phyloP scores from a whole-genome alignment of 2,888 invertebrate species.

The Megaustenia siamemsis region DNA sequence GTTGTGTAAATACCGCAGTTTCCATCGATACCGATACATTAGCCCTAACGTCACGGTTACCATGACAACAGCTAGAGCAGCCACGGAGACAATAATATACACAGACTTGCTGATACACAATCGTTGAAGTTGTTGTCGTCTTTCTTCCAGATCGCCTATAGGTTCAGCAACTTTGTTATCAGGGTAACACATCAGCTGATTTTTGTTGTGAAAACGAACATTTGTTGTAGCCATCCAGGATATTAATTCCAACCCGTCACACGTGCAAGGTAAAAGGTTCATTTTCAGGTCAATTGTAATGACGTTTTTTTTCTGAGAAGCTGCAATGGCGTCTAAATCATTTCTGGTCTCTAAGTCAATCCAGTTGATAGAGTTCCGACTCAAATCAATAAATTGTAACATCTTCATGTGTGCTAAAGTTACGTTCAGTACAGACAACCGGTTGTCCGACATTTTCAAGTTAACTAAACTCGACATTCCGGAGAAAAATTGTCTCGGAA shows the following conservation, averaged over 20 bases:
- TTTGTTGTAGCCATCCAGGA: constrained; percentile 35
- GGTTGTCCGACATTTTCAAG: constrained; percentile 16
- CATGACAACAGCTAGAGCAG: neutral
- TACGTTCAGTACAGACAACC: neutral
- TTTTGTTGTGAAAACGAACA: neutral
- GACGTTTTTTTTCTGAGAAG: too few relatives aligned
- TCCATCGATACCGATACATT: constrained; percentile 39
- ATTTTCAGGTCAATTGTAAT: constrained; percentile 4
- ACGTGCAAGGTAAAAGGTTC: constrained; percentile 39
- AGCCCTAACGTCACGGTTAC: neutral
- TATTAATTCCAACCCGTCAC: constrained; percentile 25
- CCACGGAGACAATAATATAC: constrained; percentile 8
- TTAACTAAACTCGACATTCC: constrained; percentile 9
- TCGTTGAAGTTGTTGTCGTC: neutral
- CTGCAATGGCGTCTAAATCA: constrained; percentile 10
- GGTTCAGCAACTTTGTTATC: neutral
- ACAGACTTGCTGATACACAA: constrained; percentile 4
- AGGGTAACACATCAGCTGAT: neutral
- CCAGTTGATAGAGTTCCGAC: constrained; percentile 23
- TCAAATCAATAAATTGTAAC: constrained; percentile 9
- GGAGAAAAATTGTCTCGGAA: constrained; percentile 8
- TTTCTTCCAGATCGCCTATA: constrained; percentile 9
- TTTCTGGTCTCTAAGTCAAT: neutral
- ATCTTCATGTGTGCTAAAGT: constrained; percentile 24
- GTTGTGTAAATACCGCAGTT: constrained; percentile 34